Base-by-base conservation (phyloP, 2,113 vertebrate species). In the Ceuthmochares aereus region DNA sequence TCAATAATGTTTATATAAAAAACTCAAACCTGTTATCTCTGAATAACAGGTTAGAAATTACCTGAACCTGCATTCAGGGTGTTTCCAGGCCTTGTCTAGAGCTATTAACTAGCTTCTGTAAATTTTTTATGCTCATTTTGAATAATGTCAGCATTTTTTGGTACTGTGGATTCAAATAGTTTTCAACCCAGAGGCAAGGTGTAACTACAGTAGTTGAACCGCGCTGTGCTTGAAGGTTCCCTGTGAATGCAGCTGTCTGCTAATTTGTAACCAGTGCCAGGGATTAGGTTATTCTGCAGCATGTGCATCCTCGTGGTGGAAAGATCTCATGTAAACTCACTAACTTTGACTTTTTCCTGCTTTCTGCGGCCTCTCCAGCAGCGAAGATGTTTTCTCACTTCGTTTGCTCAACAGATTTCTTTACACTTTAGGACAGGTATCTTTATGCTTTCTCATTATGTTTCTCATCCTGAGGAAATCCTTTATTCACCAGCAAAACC, bases 241-340 rank as follows among this genome's bases (percentile, higher is more conserved):
- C 12, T 34, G 43, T 73, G 72, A 68, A 56, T 34, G 72, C 29
- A 75, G 52, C 12, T 0, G 0, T 9, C 19, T 30, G 6, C 49
- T 76, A 37, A 6, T 1, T 2, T n/a, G 56, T 67, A 82, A n/a
- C 32, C 6, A 42, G 55, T 40, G 37, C n/a, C 42, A 77, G 29
- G 47, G 32, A 52, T 66, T 21, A 51, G 17, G 25, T 67, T 60
- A 26, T 69, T 81, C 49, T 84, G 68, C 67, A 80, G 34, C 30
- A 27, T 25, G 47, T 86, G 42, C 34, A 40, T 59, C 34, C 34
- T 22, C 49, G 0, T 58, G n/a, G 30, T 23, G 62, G 59, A 54
- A 58, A 27, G 40, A 30, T 36, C 19, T 40, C 1, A 0, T n/a
- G 23, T 59, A 64, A 66, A 60, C 30, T 23, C 37, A 12, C 26